A percentile compares a stretch with the other conserved stretches of the same genome.
These are phyloP conservation scores for Nebria ingens DNA, from an alignment of 1,140 invertebrate species.

Conservation along the genomic window DNA sequence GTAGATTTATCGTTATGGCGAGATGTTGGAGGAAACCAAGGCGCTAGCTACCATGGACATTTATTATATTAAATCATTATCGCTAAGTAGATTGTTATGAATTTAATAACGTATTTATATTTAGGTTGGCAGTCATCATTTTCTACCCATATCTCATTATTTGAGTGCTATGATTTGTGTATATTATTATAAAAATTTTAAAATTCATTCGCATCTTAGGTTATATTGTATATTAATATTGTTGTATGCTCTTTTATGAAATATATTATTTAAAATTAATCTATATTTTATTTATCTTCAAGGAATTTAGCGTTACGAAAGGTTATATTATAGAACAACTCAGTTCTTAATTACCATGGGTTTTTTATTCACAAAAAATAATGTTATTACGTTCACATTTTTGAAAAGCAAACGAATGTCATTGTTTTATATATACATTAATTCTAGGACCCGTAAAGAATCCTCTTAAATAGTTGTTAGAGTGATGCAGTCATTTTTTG, in stretches of 20 bases:
- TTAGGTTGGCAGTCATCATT: background rate
- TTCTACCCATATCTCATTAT: too few species aligned
- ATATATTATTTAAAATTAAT: background rate
- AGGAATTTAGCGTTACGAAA: too few species aligned
- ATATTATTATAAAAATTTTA: background rate
- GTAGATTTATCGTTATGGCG: slow-evolving; percentile 56
- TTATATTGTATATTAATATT: background rate
- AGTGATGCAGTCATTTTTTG: too few species aligned
- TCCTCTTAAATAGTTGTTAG: too few species aligned
- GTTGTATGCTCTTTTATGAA: background rate
- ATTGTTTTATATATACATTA: too few species aligned
- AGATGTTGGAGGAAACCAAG: slow-evolving; percentile 26
- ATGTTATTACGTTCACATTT: too few species aligned
- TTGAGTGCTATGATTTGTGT: too few species aligned
- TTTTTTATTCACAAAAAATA: too few species aligned
- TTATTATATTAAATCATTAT: background rate
- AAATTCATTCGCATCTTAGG: background rate
- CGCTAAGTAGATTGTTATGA: background rate
- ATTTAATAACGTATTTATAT: background rate
- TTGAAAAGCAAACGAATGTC: too few species aligned
- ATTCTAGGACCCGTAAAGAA: too few species aligned
- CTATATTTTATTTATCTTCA: background rate
- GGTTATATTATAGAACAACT: too few species aligned
- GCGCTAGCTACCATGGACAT: background rate
- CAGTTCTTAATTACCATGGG: too few species aligned